Evolutionary conservation across 64 coral and sea anemone genomes (phyloP).

Genomic region (Porites australiensis): DNA sequence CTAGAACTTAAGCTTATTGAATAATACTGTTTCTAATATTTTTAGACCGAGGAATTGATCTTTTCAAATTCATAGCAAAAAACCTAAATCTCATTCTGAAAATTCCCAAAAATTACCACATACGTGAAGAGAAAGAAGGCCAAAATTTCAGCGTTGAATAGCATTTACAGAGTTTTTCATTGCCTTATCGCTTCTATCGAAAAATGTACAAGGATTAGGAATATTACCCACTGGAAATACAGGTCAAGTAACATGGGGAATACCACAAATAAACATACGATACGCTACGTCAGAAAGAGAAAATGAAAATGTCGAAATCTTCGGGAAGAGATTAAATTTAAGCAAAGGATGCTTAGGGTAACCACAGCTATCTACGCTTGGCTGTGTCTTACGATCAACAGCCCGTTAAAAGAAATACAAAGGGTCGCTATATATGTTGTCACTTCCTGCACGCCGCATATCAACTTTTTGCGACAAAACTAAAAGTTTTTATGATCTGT

Average conservation of each 20-base stretch:
- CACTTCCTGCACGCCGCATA: conserved; percentile 39
- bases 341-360: no score
- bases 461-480: conserved; percentile 10
- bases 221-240: neutral
- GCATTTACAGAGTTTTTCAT: neutral
- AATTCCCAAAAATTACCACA: neutral
- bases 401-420: conserved; percentile 45
- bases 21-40: neutral
- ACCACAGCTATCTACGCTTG: neutral
- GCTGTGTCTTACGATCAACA: neutral
- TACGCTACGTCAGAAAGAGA: neutral
- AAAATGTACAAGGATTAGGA: conserved; percentile 12
- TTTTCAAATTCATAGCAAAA: neutral
- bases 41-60: neutral
- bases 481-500: neutral
- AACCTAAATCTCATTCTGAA: neutral
- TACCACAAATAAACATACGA: conserved; percentile 5
- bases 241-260: conserved; percentile 28
- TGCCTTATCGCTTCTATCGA: neutral
- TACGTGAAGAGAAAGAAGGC: neutral
- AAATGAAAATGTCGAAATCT: neutral
- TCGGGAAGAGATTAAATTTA: neutral
- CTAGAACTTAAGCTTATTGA: neutral
- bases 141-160: neutral
- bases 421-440: conserved; percentile 23